Conservation (phyloP, 1,140 invertebrate species). For the Pectinophora gossypiella region DNA sequence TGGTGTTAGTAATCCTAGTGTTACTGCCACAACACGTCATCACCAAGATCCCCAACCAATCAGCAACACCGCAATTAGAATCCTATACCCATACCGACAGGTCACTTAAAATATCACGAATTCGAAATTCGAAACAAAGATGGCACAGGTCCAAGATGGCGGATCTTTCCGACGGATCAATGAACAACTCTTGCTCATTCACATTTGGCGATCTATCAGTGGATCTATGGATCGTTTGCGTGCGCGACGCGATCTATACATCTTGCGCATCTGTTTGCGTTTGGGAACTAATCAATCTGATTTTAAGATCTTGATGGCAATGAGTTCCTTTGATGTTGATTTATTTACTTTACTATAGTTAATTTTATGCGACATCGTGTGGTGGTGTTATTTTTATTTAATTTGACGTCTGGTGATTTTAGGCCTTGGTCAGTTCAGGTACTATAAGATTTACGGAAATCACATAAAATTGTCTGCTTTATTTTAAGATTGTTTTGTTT, state of each 20-base stretch:
- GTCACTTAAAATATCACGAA: background rate
- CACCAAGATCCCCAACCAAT: too few species aligned
- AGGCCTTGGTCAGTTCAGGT: too few species aligned
- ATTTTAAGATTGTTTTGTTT: too few species aligned
- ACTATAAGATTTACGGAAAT: too few species aligned
- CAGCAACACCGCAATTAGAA: background rate
- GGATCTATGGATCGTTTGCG: background rate
- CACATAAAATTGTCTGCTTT: too few species aligned
- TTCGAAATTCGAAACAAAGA: constrained; percentile 3
- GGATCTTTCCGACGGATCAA: constrained; percentile 2
- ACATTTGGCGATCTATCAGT: background rate
- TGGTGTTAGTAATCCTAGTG: too few species aligned
- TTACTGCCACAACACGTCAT: too few species aligned
- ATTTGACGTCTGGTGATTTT: too few species aligned
- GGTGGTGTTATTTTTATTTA: too few species aligned
- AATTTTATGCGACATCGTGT: background rate
- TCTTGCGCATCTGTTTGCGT: background rate
- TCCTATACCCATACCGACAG: background rate
- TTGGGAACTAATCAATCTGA: background rate
- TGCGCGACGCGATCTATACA: background rate
- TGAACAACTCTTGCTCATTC: background rate
- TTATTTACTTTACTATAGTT: background rate
- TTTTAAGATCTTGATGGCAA: background rate
- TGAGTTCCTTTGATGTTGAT: background rate
- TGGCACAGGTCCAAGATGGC: constrained; percentile 1